Base-by-base conservation (phyloP, 30 jellyfish, hydroid and myxozoan genomes). In the Turritopsis dohrnii region DNA sequence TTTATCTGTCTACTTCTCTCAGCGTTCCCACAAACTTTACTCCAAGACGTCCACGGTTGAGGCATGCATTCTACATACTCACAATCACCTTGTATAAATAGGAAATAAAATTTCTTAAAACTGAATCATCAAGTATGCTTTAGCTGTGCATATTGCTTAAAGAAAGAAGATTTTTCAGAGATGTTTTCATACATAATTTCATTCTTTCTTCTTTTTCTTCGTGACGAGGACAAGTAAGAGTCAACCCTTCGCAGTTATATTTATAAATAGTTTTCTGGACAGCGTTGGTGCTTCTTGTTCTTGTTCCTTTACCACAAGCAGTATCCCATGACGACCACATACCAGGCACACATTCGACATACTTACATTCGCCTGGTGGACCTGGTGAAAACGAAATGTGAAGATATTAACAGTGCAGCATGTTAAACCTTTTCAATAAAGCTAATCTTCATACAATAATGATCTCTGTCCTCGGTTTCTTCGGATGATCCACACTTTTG, bases 271-370 rank as follows among this genome's bases (percentile, higher is more conserved):
- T 83, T 54, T 84, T 88, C 65, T 52, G 75, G 0, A 80, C 83
- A 4, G 87, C 84, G 16, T 75, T 72, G 81, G 71, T 69, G 71
- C 69, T 75, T 8, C 96, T 71, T 52, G 84, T 23, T 28, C 96
- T 71, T 21, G 84, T 81, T 29, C 96, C 92, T 1, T 60, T 81
- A 21, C 96, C 96, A 72, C 96, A 88, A 21, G 84, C 1, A 20
- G 96, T 88, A 31, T 88, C 19, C 96, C 96, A 88, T 25, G 85
- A 82, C 8, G 96, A 88, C 96, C 96, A 88, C 18, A 84, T 83
- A 7, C 92, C 92, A 52, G 82, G 79, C 8, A 52, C 72, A 52
- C 96, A 88, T 60, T 83, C 96, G 19, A 88, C 92, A 71, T 88
- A 88, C 29, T 79, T 81, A 83, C 96, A 89, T 28, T 79, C 65